Base-by-base conservation (phyloP, 2,797 vertebrate species). In the Smutsia temminckii region DNA sequence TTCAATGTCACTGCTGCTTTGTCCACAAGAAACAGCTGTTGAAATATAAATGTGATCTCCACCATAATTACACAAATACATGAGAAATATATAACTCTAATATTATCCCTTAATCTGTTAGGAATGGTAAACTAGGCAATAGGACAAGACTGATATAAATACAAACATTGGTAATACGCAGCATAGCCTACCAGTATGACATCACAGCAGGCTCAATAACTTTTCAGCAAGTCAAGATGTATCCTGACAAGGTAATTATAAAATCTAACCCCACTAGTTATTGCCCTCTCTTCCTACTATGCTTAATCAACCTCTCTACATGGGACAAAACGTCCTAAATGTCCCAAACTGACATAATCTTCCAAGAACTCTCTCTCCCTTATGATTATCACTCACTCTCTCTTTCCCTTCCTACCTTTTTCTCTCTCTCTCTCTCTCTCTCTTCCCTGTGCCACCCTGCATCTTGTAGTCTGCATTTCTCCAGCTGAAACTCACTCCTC, bases 1-100 rank as follows among this genome's bases (percentile, higher is more conserved):
- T 97, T 99, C 99, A 10, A 99, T 97, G 49, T 99, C 99, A 93
- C 99, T 99, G 25, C 78, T 98, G n/a, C 98, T 99, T 95, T 99
- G 99, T 74, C 97, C 98, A 55, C 96, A 98, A 12, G 98, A 98
- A 97, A 97, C 0, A 81, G 97, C 98, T 99, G 89, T 68, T 61
- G 80, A 95, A 96, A 98, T 74, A 89, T 71, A 89, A 95, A 72
- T 23, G 89, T 25, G 55, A 77, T 71, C 23, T 1, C 37, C 27
- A 94, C 72, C 46, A 90, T 5, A 77, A 63, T 69, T 51, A 7
- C 17, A 59, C 34, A 90, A 81, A 64, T 80, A 87, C 37, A 40
- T 9, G 42, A 79, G 46, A 86, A 95, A 84, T 23, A 81, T 8
- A 77, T 55, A 85, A 79, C 29, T 46, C 16, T 53, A 69, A 3